Percentiles rank a stretch among this genome's conserved stretches.
Evolutionary conservation across 1,140 invertebrate species (phyloP).

Genomic region (Euschistus heros): DNA sequence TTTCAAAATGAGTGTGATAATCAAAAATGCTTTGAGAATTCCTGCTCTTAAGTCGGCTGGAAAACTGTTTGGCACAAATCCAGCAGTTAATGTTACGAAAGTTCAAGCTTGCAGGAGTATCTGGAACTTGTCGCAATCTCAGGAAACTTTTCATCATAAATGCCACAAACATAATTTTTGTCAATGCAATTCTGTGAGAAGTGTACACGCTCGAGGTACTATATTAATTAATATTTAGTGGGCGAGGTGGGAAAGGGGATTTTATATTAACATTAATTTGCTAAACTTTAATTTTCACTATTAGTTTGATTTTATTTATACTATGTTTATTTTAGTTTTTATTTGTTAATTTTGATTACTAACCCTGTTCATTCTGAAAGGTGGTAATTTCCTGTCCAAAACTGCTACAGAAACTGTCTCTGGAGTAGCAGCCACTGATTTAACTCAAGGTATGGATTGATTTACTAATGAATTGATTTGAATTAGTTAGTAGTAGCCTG

Average conservation of each 20-base stretch:
- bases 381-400: slow-evolving; percentile 13
- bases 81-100: neutral
- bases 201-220: neutral
- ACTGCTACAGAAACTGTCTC: neutral
- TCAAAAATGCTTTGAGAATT: slow-evolving; percentile 7
- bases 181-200: neutral
- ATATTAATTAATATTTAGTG: neutral
- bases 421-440: neutral
- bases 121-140: neutral
- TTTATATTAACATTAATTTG: no score
- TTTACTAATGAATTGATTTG: neutral
- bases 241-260: no score
- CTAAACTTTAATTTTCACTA: no score
- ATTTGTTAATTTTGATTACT: neutral
- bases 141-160: neutral
- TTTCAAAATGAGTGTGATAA: slow-evolving; percentile 11
- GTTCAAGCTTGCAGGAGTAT: neutral
- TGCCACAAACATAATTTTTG: neutral
- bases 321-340: no score
- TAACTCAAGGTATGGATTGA: slow-evolving; percentile 1
- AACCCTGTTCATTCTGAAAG: slow-evolving; percentile 9
- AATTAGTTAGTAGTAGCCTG: no score
- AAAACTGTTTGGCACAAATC: neutral
- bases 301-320: no score
- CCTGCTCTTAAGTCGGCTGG: neutral